Evolutionary conservation across 2,888 invertebrate genomes (phyloP).

Genomic region (Acleris cristana): DNA sequence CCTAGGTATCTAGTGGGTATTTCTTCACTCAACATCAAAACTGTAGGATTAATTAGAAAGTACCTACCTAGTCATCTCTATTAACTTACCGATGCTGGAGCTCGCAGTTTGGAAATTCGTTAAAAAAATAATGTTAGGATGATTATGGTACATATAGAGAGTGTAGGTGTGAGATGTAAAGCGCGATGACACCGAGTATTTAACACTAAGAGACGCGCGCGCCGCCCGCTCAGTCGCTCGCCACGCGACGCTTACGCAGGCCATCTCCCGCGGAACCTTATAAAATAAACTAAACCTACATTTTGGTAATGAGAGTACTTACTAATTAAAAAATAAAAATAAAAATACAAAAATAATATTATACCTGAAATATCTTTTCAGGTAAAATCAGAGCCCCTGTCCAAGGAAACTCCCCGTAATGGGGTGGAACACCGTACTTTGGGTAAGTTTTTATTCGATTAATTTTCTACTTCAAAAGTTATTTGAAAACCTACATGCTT

Average conservation of each 20-base stretch:
- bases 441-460: slow-evolving; percentile 61
- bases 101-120: too few relatives aligned
- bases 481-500: neutral
- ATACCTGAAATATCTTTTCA: slow-evolving; percentile 42
- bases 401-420: slow-evolving; percentile 64
- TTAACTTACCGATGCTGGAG: too few relatives aligned
- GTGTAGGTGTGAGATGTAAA: slow-evolving; percentile 66
- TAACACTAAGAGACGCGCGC: slow-evolving; percentile 72
- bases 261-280: slow-evolving; percentile 43
- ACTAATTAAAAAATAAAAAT: slow-evolving; percentile 9
- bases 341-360: neutral
- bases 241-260: slow-evolving; percentile 66
- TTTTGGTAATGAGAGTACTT: slow-evolving; percentile 28
- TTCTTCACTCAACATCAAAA: too few relatives aligned
- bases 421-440: slow-evolving; percentile 63
- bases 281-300: slow-evolving; percentile 20
- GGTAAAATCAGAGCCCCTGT: slow-evolving; percentile 45
- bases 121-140: slow-evolving; percentile 45
- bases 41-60: too few relatives aligned
- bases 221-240: slow-evolving; percentile 72
- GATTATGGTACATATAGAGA: slow-evolving; percentile 50
- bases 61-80: too few relatives aligned
- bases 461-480: slow-evolving; percentile 10
- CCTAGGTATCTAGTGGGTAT: too few relatives aligned
- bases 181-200: slow-evolving; percentile 75